Conservation (phyloP, 2,113 vertebrate genomes). For the Syngnathus scovelli region DNA sequence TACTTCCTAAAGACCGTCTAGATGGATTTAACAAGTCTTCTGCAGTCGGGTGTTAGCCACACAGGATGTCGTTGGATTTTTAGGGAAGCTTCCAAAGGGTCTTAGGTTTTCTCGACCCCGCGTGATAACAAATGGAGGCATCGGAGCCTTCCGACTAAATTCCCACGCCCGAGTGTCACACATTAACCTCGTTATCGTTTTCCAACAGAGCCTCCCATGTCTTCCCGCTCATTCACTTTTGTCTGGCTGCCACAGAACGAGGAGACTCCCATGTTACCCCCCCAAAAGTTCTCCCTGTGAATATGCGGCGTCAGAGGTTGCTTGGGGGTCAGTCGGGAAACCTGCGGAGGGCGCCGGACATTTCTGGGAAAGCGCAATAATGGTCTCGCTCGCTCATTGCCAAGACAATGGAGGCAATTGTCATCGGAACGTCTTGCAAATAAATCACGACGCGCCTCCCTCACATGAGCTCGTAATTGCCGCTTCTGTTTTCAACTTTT, state of each 20-base stretch:
- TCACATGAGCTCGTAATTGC: slow-evolving; percentile 20
- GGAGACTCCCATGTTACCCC: slow-evolving; percentile 14
- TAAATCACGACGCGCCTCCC: slow-evolving; percentile 34
- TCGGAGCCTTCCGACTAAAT: slow-evolving; percentile 33
- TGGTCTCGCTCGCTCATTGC: slow-evolving; percentile 36
- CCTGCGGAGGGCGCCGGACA: slow-evolving; percentile 53
- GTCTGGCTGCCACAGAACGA: slow-evolving; percentile 49
- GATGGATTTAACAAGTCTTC: slow-evolving; percentile 45
- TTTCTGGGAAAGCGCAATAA: slow-evolving; percentile 55
- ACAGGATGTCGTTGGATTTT: slow-evolving; percentile 29
- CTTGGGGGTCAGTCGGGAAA: slow-evolving; percentile 57
- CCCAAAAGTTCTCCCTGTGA: slow-evolving; percentile 35
- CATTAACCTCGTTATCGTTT: slow-evolving; percentile 56
- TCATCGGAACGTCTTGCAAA: slow-evolving; percentile 39
- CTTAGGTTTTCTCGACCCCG: no score
- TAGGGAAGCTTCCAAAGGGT: background rate
- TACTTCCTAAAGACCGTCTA: slow-evolving; percentile 51
- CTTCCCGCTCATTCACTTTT: slow-evolving; percentile 34
- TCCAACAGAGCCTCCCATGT: slow-evolving; percentile 44
- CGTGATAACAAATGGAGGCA: slow-evolving; percentile 51
- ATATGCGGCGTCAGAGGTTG: slow-evolving; percentile 47
- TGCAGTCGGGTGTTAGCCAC: slow-evolving; percentile 39
- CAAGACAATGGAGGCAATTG: slow-evolving; percentile 49
- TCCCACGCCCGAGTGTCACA: slow-evolving; percentile 64
- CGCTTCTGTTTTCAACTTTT: background rate